Evolutionary conservation across 2,888 invertebrate genomes (phyloP).

Genomic region (Gari tellinella): DNA sequence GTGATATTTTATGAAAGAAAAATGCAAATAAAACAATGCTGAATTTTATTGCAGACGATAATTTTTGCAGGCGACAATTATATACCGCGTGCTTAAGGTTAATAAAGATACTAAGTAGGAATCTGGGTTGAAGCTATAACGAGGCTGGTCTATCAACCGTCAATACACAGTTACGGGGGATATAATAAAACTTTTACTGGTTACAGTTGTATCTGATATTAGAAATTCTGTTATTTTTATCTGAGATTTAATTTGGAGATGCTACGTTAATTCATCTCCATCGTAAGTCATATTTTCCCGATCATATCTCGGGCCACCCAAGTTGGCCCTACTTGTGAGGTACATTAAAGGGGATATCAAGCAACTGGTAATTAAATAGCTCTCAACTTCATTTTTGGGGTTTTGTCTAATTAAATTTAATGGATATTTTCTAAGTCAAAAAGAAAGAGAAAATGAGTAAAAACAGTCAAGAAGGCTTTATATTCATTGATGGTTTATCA

Average conservation of each 20-base stretch:
- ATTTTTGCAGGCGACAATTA: too few species aligned
- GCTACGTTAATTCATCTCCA: constrained; percentile 59
- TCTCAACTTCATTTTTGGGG: constrained; percentile 4
- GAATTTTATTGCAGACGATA: too few species aligned
- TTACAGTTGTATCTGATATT: constrained; percentile 56
- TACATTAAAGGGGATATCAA: constrained; percentile 4
- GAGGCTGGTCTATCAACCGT: constrained; percentile 11
- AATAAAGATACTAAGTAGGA: too few species aligned
- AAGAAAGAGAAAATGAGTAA: too few species aligned
- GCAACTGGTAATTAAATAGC: constrained; percentile 6
- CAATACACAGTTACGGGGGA: constrained; percentile 21
- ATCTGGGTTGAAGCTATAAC: too few species aligned
- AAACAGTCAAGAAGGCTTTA: background rate
- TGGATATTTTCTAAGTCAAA: background rate
- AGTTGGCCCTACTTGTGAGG: constrained; percentile 29
- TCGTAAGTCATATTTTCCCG: constrained; percentile 64
- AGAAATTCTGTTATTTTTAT: constrained; percentile 60
- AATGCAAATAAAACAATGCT: too few species aligned
- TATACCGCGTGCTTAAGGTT: too few species aligned
- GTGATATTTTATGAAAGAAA: too few species aligned
- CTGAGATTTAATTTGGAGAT: constrained; percentile 61
- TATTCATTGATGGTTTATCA: constrained; percentile 37
- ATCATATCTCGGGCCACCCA: constrained; percentile 63
- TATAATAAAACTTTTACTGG: constrained; percentile 35
- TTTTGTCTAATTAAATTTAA: constrained; percentile 12